phyloP scores from a whole-genome alignment of 2,113 vertebrate species.

The Heliornis fulica region DNA sequence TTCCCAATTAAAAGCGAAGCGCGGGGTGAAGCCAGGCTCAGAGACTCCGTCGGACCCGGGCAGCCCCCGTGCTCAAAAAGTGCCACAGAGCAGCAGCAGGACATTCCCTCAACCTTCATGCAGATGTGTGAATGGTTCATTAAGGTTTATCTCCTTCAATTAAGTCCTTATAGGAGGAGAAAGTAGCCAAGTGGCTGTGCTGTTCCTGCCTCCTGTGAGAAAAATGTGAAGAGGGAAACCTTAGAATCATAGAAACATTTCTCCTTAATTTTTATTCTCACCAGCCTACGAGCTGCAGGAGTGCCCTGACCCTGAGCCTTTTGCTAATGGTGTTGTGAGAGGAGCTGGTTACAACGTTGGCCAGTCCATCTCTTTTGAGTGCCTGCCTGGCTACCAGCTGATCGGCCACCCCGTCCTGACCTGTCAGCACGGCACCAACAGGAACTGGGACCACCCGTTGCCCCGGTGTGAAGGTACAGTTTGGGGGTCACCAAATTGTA shows the following conservation, averaged over 20 bases:
- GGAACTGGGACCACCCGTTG: constrained; percentile 94
- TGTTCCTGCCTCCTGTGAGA: not conserved
- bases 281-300: constrained; percentile 95
- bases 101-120: not conserved
- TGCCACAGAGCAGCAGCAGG: not conserved
- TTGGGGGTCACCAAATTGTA: not conserved
- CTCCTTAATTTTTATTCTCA: not conserved
- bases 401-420: constrained; percentile 91
- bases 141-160: not conserved
- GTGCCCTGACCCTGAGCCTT: constrained; percentile 94
- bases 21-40: rapidly evolving
- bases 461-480: constrained; percentile 95
- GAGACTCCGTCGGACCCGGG: not conserved
- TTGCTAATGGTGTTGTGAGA: constrained; percentile 88
- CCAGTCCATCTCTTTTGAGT: constrained; percentile 97
- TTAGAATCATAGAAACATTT: too few relatives aligned
- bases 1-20: not conserved
- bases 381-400: constrained; percentile 90
- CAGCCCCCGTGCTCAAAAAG: too few relatives aligned
- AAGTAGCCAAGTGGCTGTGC: not conserved
- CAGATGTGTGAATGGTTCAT: not conserved
- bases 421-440: constrained; percentile 93
- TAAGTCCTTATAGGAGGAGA: not conserved
- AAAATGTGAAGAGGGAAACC: rapidly evolving
- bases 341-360: constrained; percentile 97